Evolutionary conservation across 2,113 vertebrate genomes (phyloP), one percentile per base, ranked within the genome.

Genomic region (Cyanoramphus novaezelandiae): DNA sequence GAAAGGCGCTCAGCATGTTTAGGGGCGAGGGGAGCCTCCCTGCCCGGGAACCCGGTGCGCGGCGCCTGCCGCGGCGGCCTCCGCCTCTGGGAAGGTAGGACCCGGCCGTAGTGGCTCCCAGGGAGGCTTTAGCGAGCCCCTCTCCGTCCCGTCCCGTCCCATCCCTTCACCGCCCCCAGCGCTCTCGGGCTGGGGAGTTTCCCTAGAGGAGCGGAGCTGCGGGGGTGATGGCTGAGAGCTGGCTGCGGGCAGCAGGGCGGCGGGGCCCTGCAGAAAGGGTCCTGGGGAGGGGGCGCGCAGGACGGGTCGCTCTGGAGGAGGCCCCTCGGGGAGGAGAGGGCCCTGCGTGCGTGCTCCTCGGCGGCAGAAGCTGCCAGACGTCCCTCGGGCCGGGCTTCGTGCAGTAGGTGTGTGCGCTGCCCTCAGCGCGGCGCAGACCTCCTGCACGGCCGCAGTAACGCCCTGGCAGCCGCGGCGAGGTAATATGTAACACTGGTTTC

Each of bases 81-180:
- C 84, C 92, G 87, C 92, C 90, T 86, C 35, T 55, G 84, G 92
- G 95, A 96, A 96, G 95, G 95, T 95, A 95, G 95, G 95, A 93
- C 63, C 46, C 18, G 39, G 52, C 71, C 84, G 67, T 23, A 71
- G 81, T 18, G 76, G 57, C 37, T 68, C 29, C 24, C 37, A 13
- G 72, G 16, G 68, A 59, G 68, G 46, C 65, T 67, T 24, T 11
- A 57, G 70, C 17, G 41, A 43, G 10, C 28, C 49, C 35, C 13
- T 63, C 13, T 43, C 27, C 71, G 35, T 44, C 77, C 20, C 37
- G 20, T 43, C 23, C 11, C 49, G 8, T 41, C 4, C 57, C 41
- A 46, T 35, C 69, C 21, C 20, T 19, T 53, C 69, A 15, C 13
- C 63, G 6, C 20, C 29, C 43, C 50, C 50, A 29, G 59, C 33